A percentile compares a stretch with the other conserved stretches of the same genome.
phyloP scores from a whole-genome alignment of 2,888 invertebrate genomes.

The Idaea aversata region DNA sequence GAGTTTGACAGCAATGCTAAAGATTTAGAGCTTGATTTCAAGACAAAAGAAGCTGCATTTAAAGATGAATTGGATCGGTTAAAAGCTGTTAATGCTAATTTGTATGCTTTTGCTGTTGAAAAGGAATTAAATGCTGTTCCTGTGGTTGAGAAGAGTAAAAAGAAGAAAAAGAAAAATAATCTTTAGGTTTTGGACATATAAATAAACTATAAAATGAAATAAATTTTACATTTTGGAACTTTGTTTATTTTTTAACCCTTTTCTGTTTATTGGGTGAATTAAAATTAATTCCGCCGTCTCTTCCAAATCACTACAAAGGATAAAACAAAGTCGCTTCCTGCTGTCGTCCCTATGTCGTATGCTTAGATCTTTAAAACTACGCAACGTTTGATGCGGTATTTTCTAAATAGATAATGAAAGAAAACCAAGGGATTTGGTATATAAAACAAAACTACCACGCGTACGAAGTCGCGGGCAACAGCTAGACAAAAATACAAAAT shows the following conservation, averaged over 20 bases:
- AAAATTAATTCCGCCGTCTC: no score
- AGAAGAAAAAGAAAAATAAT: slow-evolving; percentile 41
- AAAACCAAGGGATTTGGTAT: no score
- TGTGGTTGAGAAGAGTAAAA: slow-evolving; percentile 41
- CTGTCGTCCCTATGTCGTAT: no score
- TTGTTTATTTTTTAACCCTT: slow-evolving; percentile 3
- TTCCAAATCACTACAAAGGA: no score
- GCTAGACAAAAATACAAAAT: no score
- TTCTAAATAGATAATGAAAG: no score
- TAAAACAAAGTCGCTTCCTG: no score
- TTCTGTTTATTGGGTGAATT: no score
- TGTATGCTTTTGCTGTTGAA: slow-evolving; percentile 78
- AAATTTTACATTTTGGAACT: neutral
- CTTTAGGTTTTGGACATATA: slow-evolving; percentile 9
- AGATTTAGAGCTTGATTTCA: slow-evolving; percentile 46
- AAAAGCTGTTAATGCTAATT: slow-evolving; percentile 79
- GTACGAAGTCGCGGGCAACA: no score
- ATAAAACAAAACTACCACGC: no score
- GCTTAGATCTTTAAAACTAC: no score
- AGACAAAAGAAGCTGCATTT: slow-evolving; percentile 51
- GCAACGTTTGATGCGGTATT: no score
- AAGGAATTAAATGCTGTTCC: slow-evolving; percentile 56
- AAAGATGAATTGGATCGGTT: slow-evolving; percentile 76
- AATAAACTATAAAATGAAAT: slow-evolving; percentile 15
- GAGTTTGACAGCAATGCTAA: slow-evolving; percentile 35